These are phyloP conservation scores for Xiphorhynchus erythropygius DNA, from an alignment of 2,797 vertebrate genomes.

Conservation along the genomic window DNA sequence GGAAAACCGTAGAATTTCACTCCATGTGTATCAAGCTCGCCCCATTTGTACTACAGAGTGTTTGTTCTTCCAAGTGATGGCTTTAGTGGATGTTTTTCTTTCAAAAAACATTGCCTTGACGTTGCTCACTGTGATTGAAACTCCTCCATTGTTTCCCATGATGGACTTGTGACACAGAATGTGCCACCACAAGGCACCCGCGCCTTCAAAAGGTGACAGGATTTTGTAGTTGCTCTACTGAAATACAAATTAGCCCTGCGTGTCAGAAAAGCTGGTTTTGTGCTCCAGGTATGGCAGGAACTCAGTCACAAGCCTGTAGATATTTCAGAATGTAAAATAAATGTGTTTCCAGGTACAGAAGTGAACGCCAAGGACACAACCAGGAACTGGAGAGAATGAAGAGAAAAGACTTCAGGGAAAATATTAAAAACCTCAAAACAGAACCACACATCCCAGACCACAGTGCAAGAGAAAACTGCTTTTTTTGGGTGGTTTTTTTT, in stretches of 20 bases:
- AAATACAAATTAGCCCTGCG: neutral
- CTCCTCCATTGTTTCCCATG: neutral
- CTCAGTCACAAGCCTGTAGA: neutral
- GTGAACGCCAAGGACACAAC: neutral
- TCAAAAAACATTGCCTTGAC: neutral
- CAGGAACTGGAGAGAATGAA: neutral
- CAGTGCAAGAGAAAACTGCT: neutral
- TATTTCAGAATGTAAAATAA: neutral
- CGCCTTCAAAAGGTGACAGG: neutral
- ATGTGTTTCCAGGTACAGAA: neutral
- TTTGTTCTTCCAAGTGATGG: neutral
- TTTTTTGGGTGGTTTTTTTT: neutral
- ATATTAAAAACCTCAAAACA: neutral
- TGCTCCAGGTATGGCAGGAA: neutral
- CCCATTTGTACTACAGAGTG: neutral
- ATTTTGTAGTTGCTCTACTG: neutral
- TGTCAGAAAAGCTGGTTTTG: neutral
- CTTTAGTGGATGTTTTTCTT: neutral
- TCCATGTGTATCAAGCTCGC: accelerated
- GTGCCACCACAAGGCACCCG: neutral
- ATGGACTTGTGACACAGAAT: neutral
- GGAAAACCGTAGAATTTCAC: neutral
- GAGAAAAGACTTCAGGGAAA: neutral
- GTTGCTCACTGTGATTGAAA: neutral
- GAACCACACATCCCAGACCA: neutral